Evolutionary conservation across 2,113 vertebrate species (phyloP), one percentile per base, ranked within the genome.

Genomic region (Esox niger): DNA sequence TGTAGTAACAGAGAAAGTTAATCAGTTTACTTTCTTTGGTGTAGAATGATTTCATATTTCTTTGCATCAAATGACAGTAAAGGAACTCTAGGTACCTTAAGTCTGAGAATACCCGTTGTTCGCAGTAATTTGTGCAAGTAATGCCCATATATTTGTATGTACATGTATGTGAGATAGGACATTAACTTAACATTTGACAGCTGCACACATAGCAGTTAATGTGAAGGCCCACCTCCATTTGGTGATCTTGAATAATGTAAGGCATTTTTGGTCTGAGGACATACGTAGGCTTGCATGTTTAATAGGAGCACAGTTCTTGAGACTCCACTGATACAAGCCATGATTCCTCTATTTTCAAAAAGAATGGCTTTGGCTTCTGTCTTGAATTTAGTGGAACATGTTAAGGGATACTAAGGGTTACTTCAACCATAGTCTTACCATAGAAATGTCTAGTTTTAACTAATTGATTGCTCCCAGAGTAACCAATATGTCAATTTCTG

Each of bases 301-400:
- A 56, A 61, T 49, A 49, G 47, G 47, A 49, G 54, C 8, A 10
- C n/a, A 46, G 71, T 74, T 9, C 64, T 47, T 35, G 23, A 65
- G 1, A n/a, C 35, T 56, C 9, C 25, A 56, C 47, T n/a, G 4
- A 0, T 49, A 35, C n/a, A 35, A 21, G 32, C 9, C 35, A 3
- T 29, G 9, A 1, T 1, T 5, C 32, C 30, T 15, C 1, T 33
- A 38, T 38, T 9, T 11, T 38, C 9, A 38, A 13, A 38, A 38
- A 38, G 35, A 38, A 38, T 38, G 35, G 0, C 35, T 38, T 2
- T 38, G 35, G 11, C 27, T 49, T 25, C 1, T 4, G 15, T 35
- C 15, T 2, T 15, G 15, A 0, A 15, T 38, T 38, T 38, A 38
- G 35, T 38, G 15, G 15, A 9, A 13, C 9, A 0, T 46, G 61